These are phyloP conservation scores for Botia almorhae DNA, from an alignment of 2,797 vertebrate species.

Conservation along the genomic window DNA sequence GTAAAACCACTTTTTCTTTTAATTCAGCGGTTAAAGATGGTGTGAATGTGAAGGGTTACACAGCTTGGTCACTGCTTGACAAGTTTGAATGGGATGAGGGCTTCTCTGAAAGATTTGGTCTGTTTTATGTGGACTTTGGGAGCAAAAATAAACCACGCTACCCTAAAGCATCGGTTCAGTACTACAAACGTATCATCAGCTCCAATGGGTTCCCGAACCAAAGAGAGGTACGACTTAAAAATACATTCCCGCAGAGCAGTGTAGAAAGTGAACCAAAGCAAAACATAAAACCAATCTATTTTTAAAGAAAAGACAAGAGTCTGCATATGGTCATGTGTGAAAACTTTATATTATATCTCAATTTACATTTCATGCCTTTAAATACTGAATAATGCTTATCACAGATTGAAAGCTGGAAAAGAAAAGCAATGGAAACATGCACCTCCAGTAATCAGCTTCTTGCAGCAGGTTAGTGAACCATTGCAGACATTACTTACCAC, in stretches of 20 bases:
- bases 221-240: conserved; percentile 78
- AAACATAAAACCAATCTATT: neutral
- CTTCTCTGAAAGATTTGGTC: conserved; percentile 86
- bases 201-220: conserved; percentile 89
- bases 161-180: conserved; percentile 89
- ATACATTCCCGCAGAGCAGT: neutral
- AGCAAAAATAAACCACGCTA: conserved; percentile 86
- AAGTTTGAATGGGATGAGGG: conserved; percentile 95
- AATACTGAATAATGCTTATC: conserved; percentile 6
- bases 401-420: conserved; percentile 87
- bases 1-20: neutral
- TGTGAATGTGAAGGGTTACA: conserved; percentile 87
- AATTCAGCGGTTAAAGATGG: conserved; percentile 89
- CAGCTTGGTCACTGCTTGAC: conserved; percentile 90
- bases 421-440: conserved; percentile 82
- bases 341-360: neutral
- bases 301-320: neutral
- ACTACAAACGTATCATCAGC: conserved; percentile 86
- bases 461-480: conserved; percentile 78
- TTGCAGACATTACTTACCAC: conserved; percentile 1
- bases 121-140: conserved; percentile 88
- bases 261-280: neutral
- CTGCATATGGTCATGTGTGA: neutral
- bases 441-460: conserved; percentile 85
- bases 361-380: neutral